phyloP scores from a whole-genome alignment of 2,888 invertebrate genomes.

The Megaustenia siamemsis region DNA sequence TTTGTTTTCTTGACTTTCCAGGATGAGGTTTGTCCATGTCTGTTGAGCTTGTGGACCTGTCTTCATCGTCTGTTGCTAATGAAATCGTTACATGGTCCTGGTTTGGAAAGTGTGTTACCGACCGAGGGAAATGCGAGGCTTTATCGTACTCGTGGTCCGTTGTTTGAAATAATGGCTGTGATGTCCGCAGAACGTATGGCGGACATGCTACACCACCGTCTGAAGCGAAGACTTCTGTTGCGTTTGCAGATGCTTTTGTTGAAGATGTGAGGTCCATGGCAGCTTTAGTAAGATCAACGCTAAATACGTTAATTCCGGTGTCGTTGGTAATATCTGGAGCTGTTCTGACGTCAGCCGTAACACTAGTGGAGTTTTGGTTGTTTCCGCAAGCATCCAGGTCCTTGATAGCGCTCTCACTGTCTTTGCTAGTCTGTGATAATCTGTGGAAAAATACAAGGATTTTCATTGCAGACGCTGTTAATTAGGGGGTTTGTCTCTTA shows the following conservation, averaged over 20 bases:
- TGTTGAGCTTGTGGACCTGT: slow-evolving; percentile 53
- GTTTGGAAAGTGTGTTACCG: slow-evolving; percentile 80
- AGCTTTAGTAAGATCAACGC: background rate
- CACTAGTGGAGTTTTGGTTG: slow-evolving; percentile 23
- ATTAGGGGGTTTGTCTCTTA: too few relatives aligned
- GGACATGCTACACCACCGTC: background rate
- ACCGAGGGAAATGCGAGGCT: slow-evolving; percentile 80
- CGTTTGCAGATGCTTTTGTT: background rate
- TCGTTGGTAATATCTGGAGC: slow-evolving; percentile 35
- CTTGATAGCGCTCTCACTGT: slow-evolving; percentile 60
- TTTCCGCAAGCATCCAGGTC: slow-evolving; percentile 59
- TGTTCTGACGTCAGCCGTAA: slow-evolving; percentile 10
- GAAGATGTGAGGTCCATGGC: background rate
- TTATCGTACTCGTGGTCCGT: background rate
- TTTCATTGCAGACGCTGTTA: too few relatives aligned
- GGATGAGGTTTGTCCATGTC: slow-evolving; percentile 24
- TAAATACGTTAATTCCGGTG: slow-evolving; percentile 4
- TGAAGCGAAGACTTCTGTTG: background rate
- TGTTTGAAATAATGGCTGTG: background rate
- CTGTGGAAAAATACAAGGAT: slow-evolving; percentile 48
- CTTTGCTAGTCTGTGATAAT: slow-evolving; percentile 52
- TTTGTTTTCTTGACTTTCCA: background rate
- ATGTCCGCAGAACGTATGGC: too few relatives aligned
- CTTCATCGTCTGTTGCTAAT: slow-evolving; percentile 74
- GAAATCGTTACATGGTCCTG: slow-evolving; percentile 80